Base-by-base conservation (phyloP, 2,888 invertebrate genomes). In the Axea sp. region DNA sequence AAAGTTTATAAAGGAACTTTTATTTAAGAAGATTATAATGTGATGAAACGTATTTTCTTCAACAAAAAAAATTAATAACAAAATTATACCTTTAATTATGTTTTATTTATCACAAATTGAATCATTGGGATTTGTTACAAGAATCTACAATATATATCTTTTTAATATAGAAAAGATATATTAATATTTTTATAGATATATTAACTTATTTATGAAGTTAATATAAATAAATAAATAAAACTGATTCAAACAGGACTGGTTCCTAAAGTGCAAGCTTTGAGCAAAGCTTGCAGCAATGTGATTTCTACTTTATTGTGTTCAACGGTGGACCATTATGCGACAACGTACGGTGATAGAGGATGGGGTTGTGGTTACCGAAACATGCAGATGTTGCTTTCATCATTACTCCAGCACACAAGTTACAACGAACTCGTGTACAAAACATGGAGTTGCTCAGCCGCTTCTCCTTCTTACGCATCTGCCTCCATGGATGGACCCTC, bases 351-450 rank as follows among this genome's bases (percentile, higher is more conserved):
- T 0, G 96, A 96, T 88, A 91, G 93, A 79, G 96, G 96, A 4
- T 97, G 96, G 96, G 96, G 96, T 1, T 97, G 97, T 83, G 97
- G 97, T 0, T 96, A 96, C 85, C 90, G 96, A 81, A 96, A 96
- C 88, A 92, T 95, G 88, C 96, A 96, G 87, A 96, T 96, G 96
- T 89, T 96, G 80, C 90, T 96, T n/a, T 96, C 96, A 0, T 93
- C 94, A 1, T 89, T 96, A 43, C 89, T 93, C 62, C 90, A 88
- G 73, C 91, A 93, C 84, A 92, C 93, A 0, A 91, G 91, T 30
- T 95, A 93, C 88, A 90, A 92, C 67, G 91, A 92, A 77, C 88
- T 91, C 72, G 88, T 92, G 28, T 90, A 90, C 79, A 84, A 84
- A 83, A 88, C 81, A 76, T 89, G 81, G 86, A 86, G 78, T 85